Percentiles rank a stretch among this genome's conserved stretches.
These are phyloP conservation scores for Furnarius figulus DNA, from an alignment of 2,113 vertebrate species.

Conservation along the genomic window DNA sequence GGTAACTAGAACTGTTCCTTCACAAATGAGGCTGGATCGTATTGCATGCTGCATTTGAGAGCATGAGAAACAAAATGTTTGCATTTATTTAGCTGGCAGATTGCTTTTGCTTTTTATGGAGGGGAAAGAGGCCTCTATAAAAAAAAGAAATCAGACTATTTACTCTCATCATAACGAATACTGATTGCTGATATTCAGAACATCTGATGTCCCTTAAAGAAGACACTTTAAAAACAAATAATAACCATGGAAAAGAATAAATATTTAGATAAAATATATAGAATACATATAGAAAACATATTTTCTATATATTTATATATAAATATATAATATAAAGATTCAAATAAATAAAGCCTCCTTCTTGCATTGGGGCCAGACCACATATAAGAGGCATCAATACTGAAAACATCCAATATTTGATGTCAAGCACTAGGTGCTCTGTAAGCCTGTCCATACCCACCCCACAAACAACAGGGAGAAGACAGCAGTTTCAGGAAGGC, in stretches of 20 bases:
- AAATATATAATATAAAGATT: neutral
- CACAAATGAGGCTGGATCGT: neutral
- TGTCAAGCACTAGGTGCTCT: neutral
- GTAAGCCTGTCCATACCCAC: neutral
- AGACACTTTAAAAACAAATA: neutral
- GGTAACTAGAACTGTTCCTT: neutral
- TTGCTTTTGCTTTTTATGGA: neutral
- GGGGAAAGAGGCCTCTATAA: neutral
- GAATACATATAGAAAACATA: neutral
- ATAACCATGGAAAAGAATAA: neutral
- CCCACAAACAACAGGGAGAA: neutral
- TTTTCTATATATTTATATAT: neutral
- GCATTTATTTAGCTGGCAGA: neutral
- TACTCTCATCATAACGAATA: neutral
- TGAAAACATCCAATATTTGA: neutral
- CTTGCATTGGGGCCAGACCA: neutral
- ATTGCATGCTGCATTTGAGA: neutral
- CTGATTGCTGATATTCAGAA: neutral
- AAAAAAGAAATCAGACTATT: neutral
- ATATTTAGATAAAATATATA: neutral
- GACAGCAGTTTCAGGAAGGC: neutral
- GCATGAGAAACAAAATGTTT: conserved; percentile 4
- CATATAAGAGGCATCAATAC: neutral
- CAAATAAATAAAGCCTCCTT: neutral
- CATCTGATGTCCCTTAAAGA: neutral